Percentiles rank a stretch among this genome's conserved stretches.
Conservation (phyloP, 2,797 vertebrate species). For the Periophthalmus magnuspinnatus region DNA sequence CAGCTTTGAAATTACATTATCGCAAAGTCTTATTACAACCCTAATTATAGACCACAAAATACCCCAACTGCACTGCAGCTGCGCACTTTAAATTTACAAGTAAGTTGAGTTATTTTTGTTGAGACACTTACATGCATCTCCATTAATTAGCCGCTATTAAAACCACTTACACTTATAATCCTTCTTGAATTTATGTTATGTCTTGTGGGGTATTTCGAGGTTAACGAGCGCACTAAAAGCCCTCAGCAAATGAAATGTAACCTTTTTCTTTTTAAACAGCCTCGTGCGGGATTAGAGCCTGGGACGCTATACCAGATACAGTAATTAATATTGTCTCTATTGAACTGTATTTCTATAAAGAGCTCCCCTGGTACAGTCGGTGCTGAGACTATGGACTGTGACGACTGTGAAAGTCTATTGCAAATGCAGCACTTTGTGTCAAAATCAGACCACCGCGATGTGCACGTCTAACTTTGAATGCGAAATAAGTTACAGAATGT, state of each 20-base stretch:
- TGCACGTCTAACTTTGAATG: too few relatives aligned
- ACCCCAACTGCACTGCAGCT: background rate
- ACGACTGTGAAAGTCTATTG: too few relatives aligned
- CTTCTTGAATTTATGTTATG: slow-evolving; percentile 4
- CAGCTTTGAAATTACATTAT: too few relatives aligned
- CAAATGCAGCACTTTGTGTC: too few relatives aligned
- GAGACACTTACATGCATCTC: background rate
- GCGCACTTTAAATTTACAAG: background rate
- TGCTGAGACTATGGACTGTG: background rate
- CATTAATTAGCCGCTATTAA: slow-evolving; percentile 7
- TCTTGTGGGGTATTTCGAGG: slow-evolving; percentile 15
- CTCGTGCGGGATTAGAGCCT: slow-evolving; percentile 30
- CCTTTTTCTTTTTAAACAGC: slow-evolving; percentile 25
- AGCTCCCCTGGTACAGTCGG: background rate
- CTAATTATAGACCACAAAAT: background rate
- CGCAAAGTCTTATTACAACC: too few relatives aligned
- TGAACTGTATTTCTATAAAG: background rate
- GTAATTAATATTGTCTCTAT: background rate
- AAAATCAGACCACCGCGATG: too few relatives aligned
- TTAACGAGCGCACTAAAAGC: slow-evolving; percentile 40
- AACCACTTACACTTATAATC: slow-evolving; percentile 9
- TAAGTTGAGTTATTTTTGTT: background rate
- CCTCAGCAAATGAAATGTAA: slow-evolving; percentile 42
- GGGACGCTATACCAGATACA: slow-evolving; percentile 40
- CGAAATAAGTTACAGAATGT: too few relatives aligned